Evolutionary conservation across 2,797 vertebrate genomes (phyloP).

Genomic region (Chaenodraco wilsoni): DNA sequence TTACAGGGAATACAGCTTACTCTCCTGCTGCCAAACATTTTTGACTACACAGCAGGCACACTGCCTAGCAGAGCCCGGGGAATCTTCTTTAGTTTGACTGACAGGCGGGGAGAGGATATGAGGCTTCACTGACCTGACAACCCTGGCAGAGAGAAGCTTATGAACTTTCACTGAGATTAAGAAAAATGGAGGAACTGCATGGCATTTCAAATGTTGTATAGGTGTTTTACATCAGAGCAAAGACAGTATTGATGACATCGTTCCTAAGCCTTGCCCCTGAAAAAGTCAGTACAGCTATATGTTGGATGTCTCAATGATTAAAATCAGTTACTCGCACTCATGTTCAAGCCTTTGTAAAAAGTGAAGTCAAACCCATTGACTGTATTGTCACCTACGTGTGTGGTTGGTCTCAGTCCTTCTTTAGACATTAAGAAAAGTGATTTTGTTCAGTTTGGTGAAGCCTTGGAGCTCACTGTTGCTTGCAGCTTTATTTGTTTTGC

Average conservation of each 20-base stretch:
- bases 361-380: conserved; percentile 4
- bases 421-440: too few species aligned
- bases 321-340: conserved; percentile 27
- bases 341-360: conserved; percentile 3
- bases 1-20: background rate
- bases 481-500: too few species aligned
- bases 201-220: conserved; percentile 17
- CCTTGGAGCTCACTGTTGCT: too few species aligned
- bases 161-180: conserved; percentile 33
- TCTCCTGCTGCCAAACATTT: background rate
- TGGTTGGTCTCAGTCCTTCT: too few species aligned
- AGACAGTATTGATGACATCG: background rate
- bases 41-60: conserved; percentile 18
- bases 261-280: background rate
- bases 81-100: conserved; percentile 29
- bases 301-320: conserved; percentile 33
- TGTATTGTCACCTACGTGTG: background rate
- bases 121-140: conserved; percentile 28
- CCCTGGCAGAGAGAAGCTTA: conserved; percentile 2
- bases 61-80: background rate
- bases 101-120: conserved; percentile 6
- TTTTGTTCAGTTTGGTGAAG: too few species aligned
- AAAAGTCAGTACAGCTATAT: conserved; percentile 13
- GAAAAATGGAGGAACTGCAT: conserved; percentile 18
- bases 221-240: background rate